A percentile compares a stretch with the other conserved stretches of the same genome.
Evolutionary conservation across 2,888 invertebrate species (phyloP).

Genomic region (Agrochola lota): DNA sequence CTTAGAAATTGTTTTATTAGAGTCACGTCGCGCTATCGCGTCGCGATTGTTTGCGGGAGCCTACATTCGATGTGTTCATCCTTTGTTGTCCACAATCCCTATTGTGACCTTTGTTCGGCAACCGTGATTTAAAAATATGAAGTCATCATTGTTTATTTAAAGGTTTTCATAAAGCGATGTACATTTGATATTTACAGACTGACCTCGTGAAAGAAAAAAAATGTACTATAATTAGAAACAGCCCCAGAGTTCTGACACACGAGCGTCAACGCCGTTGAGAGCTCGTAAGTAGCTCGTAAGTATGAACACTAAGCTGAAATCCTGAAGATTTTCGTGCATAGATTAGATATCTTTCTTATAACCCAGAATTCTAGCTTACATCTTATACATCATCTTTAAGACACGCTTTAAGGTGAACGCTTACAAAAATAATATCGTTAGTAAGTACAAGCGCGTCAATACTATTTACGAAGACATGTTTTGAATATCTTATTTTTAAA

Average conservation of each 20-base stretch:
- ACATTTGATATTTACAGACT: background rate
- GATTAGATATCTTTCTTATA: background rate
- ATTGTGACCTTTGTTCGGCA: slow-evolving; percentile 18
- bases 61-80: slow-evolving; percentile 24
- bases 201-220: background rate
- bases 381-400: too few relatives aligned
- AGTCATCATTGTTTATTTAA: slow-evolving; percentile 14
- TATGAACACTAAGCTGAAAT: background rate
- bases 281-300: too few relatives aligned
- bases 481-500: slow-evolving; percentile 8
- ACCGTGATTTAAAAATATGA: slow-evolving; percentile 13
- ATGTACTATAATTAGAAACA: too few relatives aligned
- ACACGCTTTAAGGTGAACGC: background rate
- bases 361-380: background rate
- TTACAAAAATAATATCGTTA: background rate
- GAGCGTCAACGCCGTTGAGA: too few relatives aligned
- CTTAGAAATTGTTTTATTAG: too few relatives aligned
- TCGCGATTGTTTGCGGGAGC: too few relatives aligned
- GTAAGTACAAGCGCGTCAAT: background rate
- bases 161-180: background rate
- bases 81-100: slow-evolving; percentile 4
- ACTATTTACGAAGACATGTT: slow-evolving; percentile 3
- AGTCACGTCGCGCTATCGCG: too few relatives aligned
- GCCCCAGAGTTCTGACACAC: too few relatives aligned
- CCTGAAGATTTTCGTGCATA: background rate